These are phyloP conservation scores for Galerucella nymphaeae DNA, from an alignment of 2,888 invertebrate species.

Conservation along the genomic window DNA sequence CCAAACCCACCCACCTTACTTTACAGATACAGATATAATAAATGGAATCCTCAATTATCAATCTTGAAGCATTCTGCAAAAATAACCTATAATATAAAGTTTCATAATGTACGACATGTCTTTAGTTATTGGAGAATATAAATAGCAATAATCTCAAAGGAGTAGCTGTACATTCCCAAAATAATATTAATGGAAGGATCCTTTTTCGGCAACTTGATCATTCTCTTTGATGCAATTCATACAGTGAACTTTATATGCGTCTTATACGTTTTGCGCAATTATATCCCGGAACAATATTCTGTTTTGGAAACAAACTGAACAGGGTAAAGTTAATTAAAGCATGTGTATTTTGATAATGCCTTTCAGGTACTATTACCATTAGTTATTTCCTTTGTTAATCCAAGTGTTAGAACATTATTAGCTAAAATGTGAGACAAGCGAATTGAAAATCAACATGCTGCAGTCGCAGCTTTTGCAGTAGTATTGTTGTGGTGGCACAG, in stretches of 20 bases:
- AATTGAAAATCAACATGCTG: slow-evolving; percentile 26
- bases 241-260: slow-evolving; percentile 1
- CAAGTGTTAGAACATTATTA: slow-evolving; percentile 24
- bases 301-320: background rate
- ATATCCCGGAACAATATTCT: slow-evolving; percentile 7
- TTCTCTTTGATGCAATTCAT: slow-evolving; percentile 7
- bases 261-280: background rate
- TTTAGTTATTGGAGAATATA: too few relatives aligned
- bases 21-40: too few relatives aligned
- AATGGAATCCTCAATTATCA: too few relatives aligned
- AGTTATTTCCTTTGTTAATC: slow-evolving; percentile 21
- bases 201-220: background rate
- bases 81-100: too few relatives aligned
- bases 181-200: too few relatives aligned
- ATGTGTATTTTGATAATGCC: slow-evolving; percentile 36
- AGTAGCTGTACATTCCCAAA: too few relatives aligned
- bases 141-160: too few relatives aligned
- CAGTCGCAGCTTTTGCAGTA: background rate
- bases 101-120: too few relatives aligned
- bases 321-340: slow-evolving; percentile 35
- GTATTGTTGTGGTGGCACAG: background rate
- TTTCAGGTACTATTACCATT: slow-evolving; percentile 31
- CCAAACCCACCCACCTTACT: too few relatives aligned
- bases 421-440: slow-evolving; percentile 15
- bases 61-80: too few relatives aligned